A percentile compares a stretch with the other conserved stretches of the same genome.
phyloP scores from a whole-genome alignment of 2,888 invertebrate genomes.

The Synanthedon tipuliformis region DNA sequence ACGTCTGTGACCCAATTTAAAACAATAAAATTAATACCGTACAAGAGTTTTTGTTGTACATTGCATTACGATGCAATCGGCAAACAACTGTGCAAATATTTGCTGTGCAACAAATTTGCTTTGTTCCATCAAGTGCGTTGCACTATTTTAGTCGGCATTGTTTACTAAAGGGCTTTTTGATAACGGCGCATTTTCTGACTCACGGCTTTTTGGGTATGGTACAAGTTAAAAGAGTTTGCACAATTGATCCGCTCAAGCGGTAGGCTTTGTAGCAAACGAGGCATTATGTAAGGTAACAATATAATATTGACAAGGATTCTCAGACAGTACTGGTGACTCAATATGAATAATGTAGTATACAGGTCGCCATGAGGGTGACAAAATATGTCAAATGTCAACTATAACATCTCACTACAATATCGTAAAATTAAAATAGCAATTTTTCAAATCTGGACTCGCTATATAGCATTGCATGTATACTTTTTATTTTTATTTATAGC shows the following conservation, averaged over 20 bases:
- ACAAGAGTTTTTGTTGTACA: neutral
- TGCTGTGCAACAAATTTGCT: conserved; percentile 20
- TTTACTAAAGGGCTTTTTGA: conserved; percentile 38
- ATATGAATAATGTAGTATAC: no score
- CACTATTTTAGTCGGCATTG: conserved; percentile 22
- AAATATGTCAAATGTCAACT: no score
- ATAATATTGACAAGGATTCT: no score
- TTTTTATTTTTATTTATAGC: no score
- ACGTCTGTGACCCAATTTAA: neutral
- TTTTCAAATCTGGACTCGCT: no score
- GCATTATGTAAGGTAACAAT: no score
- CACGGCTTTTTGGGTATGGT: conserved; percentile 16
- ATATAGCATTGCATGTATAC: no score
- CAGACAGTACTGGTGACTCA: no score
- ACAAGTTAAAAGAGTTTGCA: neutral
- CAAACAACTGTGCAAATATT: conserved; percentile 41
- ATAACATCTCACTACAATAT: no score
- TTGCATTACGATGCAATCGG: neutral
- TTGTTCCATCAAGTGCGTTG: conserved; percentile 10
- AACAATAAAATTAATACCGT: neutral
- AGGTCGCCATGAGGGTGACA: no score
- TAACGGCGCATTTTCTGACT: conserved; percentile 40
- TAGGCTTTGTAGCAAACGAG: no score
- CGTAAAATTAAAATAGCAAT: no score
- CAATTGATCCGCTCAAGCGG: neutral